Percentiles rank a stretch among this genome's conserved stretches.
phyloP scores from a whole-genome alignment of 2,888 invertebrate genomes.

The Drosophila longiperda region DNA sequence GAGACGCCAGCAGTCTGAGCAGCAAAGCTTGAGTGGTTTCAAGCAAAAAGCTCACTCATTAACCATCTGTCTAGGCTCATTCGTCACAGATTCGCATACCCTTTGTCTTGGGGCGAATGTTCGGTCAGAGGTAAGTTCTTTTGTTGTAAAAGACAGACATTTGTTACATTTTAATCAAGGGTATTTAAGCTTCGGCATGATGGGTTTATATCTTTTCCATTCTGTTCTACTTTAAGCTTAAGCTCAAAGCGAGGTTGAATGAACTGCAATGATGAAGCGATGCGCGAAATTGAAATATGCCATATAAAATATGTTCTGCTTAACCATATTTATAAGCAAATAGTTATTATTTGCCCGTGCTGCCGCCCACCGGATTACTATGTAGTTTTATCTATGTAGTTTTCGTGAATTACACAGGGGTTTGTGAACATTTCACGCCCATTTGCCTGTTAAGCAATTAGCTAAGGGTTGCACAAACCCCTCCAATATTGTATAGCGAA shows the following conservation, averaged over 20 bases:
- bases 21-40: conserved; percentile 54
- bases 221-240: not conserved
- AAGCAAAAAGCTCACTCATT: conserved; percentile 42
- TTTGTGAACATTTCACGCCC: conserved; percentile 64
- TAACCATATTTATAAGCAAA: not conserved
- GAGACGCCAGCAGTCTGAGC: conserved; percentile 58
- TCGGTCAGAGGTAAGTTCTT: not conserved
- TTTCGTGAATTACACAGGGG: conserved; percentile 5
- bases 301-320: not conserved
- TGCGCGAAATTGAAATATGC: not conserved
- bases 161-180: not conserved
- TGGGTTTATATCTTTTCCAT: not conserved
- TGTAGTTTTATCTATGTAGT: conserved; percentile 3
- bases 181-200: not conserved
- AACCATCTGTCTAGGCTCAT: not conserved
- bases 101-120: not conserved
- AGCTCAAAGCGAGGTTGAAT: conserved; percentile 47
- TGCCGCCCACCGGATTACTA: conserved; percentile 8
- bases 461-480: conserved; percentile 58
- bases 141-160: not conserved
- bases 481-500: conserved; percentile 21
- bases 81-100: not conserved
- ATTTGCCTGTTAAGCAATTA: conserved; percentile 48
- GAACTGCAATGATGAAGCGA: conserved; percentile 39
- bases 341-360: conserved; percentile 5